Evolutionary conservation across 2,797 vertebrate genomes (phyloP).

Genomic region (Acrocephalus scirpaceus): DNA sequence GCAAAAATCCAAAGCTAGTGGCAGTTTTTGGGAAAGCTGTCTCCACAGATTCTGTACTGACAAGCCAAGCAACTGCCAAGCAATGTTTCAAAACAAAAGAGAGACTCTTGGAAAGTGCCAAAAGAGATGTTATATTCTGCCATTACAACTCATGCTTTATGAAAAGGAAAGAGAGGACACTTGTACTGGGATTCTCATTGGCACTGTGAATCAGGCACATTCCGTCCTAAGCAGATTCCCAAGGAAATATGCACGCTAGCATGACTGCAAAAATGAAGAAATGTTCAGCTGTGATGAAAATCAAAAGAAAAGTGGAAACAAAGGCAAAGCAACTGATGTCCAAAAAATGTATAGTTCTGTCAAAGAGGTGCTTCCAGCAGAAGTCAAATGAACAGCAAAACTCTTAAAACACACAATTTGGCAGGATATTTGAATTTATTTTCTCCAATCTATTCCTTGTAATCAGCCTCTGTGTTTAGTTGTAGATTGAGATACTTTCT

Average conservation of each 20-base stretch:
- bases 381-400: not conserved
- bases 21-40: conserved; percentile 40
- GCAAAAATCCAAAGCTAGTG: conserved; percentile 19
- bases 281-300: not conserved
- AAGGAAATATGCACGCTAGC: not conserved
- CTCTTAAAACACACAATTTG: not conserved
- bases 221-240: not conserved
- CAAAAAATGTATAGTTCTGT: not conserved
- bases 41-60: conserved; percentile 21
- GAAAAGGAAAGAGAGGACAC: conserved; percentile 4
- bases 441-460: not conserved
- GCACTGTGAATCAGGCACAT: not conserved
- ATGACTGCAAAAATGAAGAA: not conserved
- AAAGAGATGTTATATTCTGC: conserved; percentile 17
- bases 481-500: not conserved
- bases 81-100: conserved; percentile 53
- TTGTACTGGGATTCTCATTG: not conserved
- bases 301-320: not conserved
- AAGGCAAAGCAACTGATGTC: not conserved
- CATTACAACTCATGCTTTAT: not conserved
- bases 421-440: not conserved
- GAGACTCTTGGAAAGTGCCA: conserved; percentile 13
- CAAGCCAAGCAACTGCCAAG: conserved; percentile 53
- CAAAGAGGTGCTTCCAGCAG: not conserved
- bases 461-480: not conserved